A percentile compares a stretch with the other conserved stretches of the same genome.
phyloP scores from a whole-genome alignment of 2,797 vertebrate species.

The Botia kubotai region DNA sequence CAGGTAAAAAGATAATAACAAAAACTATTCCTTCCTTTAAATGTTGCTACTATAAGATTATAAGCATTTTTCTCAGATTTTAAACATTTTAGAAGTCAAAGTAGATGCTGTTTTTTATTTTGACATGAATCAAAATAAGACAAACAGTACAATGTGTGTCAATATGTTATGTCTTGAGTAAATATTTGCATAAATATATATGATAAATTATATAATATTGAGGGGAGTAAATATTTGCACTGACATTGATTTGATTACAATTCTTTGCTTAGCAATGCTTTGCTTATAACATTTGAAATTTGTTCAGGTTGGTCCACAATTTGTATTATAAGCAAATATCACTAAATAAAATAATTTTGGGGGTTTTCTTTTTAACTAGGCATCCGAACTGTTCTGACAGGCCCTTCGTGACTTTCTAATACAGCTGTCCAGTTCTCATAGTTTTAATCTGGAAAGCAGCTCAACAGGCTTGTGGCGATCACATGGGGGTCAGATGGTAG shows the following conservation, averaged over 20 bases:
- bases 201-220: too few species aligned
- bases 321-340: background rate
- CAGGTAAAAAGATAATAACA: too few species aligned
- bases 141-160: background rate
- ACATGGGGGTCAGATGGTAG: constrained; percentile 67
- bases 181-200: too few species aligned
- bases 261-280: background rate
- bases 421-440: background rate
- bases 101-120: background rate
- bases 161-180: background rate
- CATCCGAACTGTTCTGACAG: background rate
- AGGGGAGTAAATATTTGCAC: background rate
- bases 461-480: constrained; percentile 51
- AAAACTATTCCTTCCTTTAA: too few species aligned
- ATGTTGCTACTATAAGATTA: too few species aligned
- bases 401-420: background rate
- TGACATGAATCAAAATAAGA: background rate
- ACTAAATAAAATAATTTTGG: too few species aligned
- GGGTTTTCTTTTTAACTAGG: background rate
- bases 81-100: too few species aligned
- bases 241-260: background rate
- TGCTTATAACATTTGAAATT: background rate
- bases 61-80: too few species aligned
- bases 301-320: background rate
- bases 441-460: constrained; percentile 42